Conservation (phyloP, 2,888 invertebrate genomes). For the Calameuta filiformis region DNA sequence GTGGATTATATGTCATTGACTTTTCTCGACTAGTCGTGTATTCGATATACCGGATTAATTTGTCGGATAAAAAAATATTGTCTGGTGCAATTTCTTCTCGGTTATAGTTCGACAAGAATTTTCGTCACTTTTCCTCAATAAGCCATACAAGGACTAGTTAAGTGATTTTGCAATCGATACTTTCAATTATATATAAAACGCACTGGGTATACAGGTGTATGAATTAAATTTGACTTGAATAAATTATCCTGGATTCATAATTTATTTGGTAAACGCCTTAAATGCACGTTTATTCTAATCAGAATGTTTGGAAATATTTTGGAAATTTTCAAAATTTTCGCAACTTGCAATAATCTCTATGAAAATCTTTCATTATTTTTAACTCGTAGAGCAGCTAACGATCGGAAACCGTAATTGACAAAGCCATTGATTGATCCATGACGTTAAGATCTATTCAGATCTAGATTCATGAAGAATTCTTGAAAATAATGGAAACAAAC, state of each 20-base stretch:
- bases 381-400: background rate
- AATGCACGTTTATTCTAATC: background rate
- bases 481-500: background rate
- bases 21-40: no score
- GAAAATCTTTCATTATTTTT: background rate
- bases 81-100: background rate
- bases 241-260: background rate
- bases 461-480: background rate
- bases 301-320: background rate
- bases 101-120: background rate
- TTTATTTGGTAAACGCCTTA: background rate
- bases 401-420: background rate
- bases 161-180: background rate
- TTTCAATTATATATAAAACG: background rate
- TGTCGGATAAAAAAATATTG: background rate
- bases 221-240: background rate
- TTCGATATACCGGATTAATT: no score
- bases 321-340: no score
- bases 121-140: background rate
- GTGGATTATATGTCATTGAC: background rate
- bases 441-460: background rate
- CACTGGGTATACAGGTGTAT: background rate
- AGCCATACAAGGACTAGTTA: background rate
- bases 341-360: background rate
- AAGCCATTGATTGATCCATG: background rate